phyloP scores from a whole-genome alignment of 2,888 invertebrate genomes.

The Chydorus sphaericus region DNA sequence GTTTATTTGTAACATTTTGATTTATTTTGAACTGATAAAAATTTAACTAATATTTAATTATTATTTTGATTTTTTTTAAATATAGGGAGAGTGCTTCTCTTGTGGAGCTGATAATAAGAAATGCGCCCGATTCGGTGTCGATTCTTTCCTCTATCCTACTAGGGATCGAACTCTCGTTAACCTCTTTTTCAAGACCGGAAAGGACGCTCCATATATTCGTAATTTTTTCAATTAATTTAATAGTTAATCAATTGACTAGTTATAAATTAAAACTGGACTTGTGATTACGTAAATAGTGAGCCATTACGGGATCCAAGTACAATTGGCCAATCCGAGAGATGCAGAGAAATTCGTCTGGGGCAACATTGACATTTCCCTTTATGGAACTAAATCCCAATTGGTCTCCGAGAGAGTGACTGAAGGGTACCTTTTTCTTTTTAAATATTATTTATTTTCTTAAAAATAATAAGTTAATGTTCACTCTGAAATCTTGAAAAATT shows the following conservation, averaged over 20 bases:
- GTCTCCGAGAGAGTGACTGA: constrained; percentile 62
- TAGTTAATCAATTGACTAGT: neutral
- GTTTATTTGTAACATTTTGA: neutral
- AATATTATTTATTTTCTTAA: neutral
- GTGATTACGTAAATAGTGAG: constrained; percentile 47
- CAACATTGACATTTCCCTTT: constrained; percentile 57
- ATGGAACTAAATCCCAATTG: constrained; percentile 52
- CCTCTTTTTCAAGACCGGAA: constrained; percentile 33
- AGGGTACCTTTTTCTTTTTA: constrained; percentile 36
- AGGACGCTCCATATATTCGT: constrained; percentile 64
- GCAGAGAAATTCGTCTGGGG: constrained; percentile 75
- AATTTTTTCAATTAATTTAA: constrained; percentile 29
- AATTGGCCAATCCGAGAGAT: constrained; percentile 57
- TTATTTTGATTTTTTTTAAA: neutral
- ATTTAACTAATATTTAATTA: neutral
- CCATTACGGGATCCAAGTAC: constrained; percentile 60
- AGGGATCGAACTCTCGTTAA: constrained; percentile 20
- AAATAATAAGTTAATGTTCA: neutral
- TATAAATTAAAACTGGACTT: neutral
- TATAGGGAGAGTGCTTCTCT: constrained; percentile 57
- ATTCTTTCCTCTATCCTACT: constrained; percentile 24
- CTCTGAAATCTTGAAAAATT: neutral
- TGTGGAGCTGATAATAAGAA: constrained; percentile 44
- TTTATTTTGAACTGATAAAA: neutral
- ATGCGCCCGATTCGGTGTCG: constrained; percentile 60